phyloP scores from a whole-genome alignment of 2,888 invertebrate genomes.

The Harpalus rufipes region DNA sequence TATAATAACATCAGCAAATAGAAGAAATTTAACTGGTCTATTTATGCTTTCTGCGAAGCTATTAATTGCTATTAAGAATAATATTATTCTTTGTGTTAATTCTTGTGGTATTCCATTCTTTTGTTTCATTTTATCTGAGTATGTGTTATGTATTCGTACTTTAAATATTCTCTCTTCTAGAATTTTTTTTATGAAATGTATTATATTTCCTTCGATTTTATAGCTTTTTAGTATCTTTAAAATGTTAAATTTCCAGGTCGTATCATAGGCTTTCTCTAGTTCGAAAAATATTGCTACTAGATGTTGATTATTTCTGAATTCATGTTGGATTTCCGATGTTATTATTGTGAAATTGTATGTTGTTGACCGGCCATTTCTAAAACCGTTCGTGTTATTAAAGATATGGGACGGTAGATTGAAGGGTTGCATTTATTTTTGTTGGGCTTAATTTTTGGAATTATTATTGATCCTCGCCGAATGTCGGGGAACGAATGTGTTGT shows the following conservation, averaged over 20 bases:
- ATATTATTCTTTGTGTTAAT: too few relatives aligned
- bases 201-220: constrained; percentile 47
- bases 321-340: background rate
- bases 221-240: constrained; percentile 1
- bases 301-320: constrained; percentile 13
- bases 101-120: too few relatives aligned
- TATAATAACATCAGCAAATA: too few relatives aligned
- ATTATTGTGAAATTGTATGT: constrained; percentile 20
- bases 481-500: constrained; percentile 6
- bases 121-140: too few relatives aligned
- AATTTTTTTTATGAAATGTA: too few relatives aligned
- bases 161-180: too few relatives aligned
- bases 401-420: background rate
- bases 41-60: too few relatives aligned
- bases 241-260: constrained; percentile 27
- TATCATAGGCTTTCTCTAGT: constrained; percentile 4
- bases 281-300: constrained; percentile 29
- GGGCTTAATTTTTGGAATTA: background rate
- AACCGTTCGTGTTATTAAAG: constrained; percentile 18
- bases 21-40: too few relatives aligned
- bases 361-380: constrained; percentile 9
- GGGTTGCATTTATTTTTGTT: constrained; percentile 13
- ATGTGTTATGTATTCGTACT: too few relatives aligned
- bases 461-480: background rate
- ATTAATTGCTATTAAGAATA: too few relatives aligned